Evolutionary conservation across 2,113 vertebrate genomes (phyloP), one percentile per base, ranked within the genome.

Genomic region (Trochalopteron elliotii): DNA sequence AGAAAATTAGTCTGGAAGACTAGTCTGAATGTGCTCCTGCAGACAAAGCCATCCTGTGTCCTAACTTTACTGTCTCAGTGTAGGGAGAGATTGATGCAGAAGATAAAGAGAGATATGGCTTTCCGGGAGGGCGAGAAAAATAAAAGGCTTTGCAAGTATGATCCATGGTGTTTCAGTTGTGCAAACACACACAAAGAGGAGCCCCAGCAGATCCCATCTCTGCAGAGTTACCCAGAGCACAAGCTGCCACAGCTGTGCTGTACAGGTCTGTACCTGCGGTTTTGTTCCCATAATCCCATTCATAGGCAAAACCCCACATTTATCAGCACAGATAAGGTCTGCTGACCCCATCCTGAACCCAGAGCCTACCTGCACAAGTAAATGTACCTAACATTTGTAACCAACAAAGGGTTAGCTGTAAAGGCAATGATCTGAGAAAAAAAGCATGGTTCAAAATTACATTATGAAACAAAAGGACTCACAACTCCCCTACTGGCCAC

Each of bases 1-100:
- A 96, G 96, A 96, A 98, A 98, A 98, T 98, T 98, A 96, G 97
- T 97, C 92, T 47, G 59, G 93, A 94, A 95, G 83, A 95, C 86
- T 94, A 95, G 83, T 91, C 94, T 96, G 94, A 93, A 77, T 83
- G 69, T 75, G 88, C 60, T 96, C 15, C 87, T 78, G 93, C 95
- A 98, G 96, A 97, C 95, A 97, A 97, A 98, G 95, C 79, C 87
- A 83, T 59, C 44, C 68, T 69, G 78, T 96, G 87, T 96, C 93
- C 87, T 69, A 90, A 78, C 90, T 95, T 92, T 35, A 71, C 63
- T 79, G 83, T 95, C 76, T 90, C 64, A 33, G 67, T 72, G 64
- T 10, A 24, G 69, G 89, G 94, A 97, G 72, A 93, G 92, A 97
- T 96, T 94, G 88, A 91, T 61, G 92, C 76, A 94, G 74, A 81